Evolutionary conservation across 2,113 vertebrate species (phyloP).

Genomic region (Mungos mungo): DNA sequence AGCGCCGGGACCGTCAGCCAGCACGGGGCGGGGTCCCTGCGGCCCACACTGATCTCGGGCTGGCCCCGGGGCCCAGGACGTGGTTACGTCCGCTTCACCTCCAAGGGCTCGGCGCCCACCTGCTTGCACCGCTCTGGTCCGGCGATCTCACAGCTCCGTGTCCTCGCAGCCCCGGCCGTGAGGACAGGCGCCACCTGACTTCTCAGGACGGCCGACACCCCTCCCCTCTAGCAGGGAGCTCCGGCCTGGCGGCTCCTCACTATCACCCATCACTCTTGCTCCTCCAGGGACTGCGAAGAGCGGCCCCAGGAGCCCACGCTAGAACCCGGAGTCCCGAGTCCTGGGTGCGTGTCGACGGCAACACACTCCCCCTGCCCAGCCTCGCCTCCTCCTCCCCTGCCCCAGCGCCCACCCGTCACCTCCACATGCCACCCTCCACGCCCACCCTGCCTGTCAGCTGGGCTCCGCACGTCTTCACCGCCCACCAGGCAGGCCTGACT

Average conservation of each 20-base stretch:
- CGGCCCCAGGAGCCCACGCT: too few relatives aligned
- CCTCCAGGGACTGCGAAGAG: too few relatives aligned
- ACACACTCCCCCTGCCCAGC: not conserved
- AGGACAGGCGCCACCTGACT: not conserved
- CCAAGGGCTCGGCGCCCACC: rapidly evolving
- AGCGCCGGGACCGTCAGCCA: not conserved
- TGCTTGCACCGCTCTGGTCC: not conserved
- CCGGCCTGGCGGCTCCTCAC: rapidly evolving
- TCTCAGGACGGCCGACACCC: not conserved
- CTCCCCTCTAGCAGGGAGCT: not conserved
- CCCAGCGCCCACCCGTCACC: rapidly evolving
- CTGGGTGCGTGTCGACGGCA: rapidly evolving
- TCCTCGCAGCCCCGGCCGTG: not conserved
- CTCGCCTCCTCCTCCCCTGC: too few relatives aligned
- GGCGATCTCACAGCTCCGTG: rapidly evolving
- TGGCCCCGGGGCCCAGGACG: rapidly evolving
- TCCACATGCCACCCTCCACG: not conserved
- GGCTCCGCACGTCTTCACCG: not conserved
- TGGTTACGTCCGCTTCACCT: not conserved
- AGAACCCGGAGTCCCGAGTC: not conserved
- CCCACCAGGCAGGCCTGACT: not conserved
- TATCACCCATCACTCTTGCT: not conserved
- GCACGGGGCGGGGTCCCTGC: not conserved
- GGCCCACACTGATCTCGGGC: rapidly evolving
- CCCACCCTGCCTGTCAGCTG: rapidly evolving